Evolutionary conservation across 92 coral and sea anemone species (phyloP).

Genomic region (Hydrozoanthus gracilis): DNA sequence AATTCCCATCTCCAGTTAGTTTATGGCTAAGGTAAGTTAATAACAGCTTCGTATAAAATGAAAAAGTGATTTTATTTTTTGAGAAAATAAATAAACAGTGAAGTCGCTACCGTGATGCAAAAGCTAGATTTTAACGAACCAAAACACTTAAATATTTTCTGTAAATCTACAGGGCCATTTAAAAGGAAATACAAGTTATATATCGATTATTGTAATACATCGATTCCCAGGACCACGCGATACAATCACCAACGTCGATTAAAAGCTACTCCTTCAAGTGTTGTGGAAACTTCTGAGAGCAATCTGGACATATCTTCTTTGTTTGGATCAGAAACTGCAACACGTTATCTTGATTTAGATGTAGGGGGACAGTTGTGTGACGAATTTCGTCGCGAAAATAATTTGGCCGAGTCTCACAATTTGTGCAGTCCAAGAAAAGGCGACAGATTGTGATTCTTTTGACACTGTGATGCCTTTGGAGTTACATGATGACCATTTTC

Average conservation of each 20-base stretch:
- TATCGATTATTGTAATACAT: slow-evolving; percentile 16
- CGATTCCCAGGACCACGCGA: slow-evolving; percentile 41
- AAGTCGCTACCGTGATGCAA: not conserved
- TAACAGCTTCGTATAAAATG: no score
- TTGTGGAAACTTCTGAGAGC: not conserved
- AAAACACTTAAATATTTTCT: not conserved
- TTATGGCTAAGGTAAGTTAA: slow-evolving; percentile 15
- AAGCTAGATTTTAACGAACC: not conserved
- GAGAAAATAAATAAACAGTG: no score
- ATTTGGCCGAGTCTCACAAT: not conserved
- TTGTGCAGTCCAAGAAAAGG: not conserved
- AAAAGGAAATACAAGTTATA: slow-evolving; percentile 49
- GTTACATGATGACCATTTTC: slow-evolving; percentile 1
- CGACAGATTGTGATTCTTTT: not conserved
- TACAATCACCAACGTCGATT: not conserved
- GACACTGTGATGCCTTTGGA: not conserved
- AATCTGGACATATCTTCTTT: not conserved
- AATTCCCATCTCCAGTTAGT: slow-evolving; percentile 48
- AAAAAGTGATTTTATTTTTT: no score
- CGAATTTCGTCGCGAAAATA: not conserved
- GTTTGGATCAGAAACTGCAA: not conserved
- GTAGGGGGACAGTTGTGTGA: not conserved
- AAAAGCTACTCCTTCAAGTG: not conserved
- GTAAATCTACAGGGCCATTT: slow-evolving; percentile 41
- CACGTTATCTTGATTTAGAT: not conserved